Conservation (phyloP, 2,888 invertebrate genomes). For the Melinaea menophilus region DNA sequence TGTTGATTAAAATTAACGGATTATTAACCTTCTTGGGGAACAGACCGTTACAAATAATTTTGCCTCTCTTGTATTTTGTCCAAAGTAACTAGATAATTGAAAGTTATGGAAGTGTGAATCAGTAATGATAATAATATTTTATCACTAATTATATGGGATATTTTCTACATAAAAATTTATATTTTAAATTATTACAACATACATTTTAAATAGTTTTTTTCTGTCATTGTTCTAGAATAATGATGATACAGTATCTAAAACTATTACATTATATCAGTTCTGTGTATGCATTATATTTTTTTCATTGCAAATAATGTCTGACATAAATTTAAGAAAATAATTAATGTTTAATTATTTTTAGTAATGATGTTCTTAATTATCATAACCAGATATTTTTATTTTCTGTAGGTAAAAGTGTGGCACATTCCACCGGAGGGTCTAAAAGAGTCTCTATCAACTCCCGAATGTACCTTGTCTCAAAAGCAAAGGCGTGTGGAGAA, state of each 20-base stretch:
- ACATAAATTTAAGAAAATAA: no score
- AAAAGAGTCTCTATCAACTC: slow-evolving; percentile 85
- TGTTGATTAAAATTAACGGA: slow-evolving; percentile 19
- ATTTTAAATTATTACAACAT: no score
- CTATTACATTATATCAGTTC: background rate
- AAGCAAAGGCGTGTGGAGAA: slow-evolving; percentile 92
- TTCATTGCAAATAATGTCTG: no score
- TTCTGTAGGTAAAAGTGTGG: slow-evolving; percentile 89
- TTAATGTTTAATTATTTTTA: background rate
- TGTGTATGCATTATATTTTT: no score
- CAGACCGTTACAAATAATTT: slow-evolving; percentile 35
- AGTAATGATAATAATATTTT: slow-evolving; percentile 12
- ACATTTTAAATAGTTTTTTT: no score
- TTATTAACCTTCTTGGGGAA: slow-evolving; percentile 39
- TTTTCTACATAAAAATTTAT: background rate
- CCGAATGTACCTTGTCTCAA: slow-evolving; percentile 89
- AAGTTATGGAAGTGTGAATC: slow-evolving; percentile 9
- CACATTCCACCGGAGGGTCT: slow-evolving; percentile 90
- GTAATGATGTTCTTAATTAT: background rate
- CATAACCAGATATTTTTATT: background rate
- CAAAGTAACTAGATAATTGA: background rate
- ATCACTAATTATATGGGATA: background rate
- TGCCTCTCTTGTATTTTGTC: slow-evolving; percentile 37
- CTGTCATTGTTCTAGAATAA: no score
- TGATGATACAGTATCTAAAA: no score